phyloP scores from a whole-genome alignment of 2,888 invertebrate genomes.

The Papilio elwesi region DNA sequence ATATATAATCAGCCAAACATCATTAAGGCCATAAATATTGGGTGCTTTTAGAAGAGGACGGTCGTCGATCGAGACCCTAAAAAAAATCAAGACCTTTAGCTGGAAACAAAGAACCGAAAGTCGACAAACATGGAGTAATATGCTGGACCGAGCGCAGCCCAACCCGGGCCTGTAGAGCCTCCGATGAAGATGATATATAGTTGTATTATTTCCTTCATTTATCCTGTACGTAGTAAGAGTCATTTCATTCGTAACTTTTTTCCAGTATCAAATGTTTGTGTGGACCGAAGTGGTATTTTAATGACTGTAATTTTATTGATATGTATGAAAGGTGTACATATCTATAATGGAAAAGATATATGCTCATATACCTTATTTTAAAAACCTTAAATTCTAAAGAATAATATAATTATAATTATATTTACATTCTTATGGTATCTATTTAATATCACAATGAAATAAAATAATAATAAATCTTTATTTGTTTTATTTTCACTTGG shows the following conservation, averaged over 20 bases:
- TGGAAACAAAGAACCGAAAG: too few species aligned
- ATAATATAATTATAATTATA: slow-evolving; percentile 67
- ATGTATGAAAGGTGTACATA: slow-evolving; percentile 72
- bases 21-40: too few species aligned
- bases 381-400: slow-evolving; percentile 59
- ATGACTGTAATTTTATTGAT: slow-evolving; percentile 50
- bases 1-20: too few species aligned
- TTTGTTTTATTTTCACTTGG: slow-evolving; percentile 50
- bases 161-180: too few species aligned
- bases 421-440: slow-evolving; percentile 79
- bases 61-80: too few species aligned
- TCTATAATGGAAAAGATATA: slow-evolving; percentile 66
- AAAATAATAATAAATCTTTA: slow-evolving; percentile 59
- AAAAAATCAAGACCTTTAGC: too few species aligned
- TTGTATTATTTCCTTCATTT: slow-evolving; percentile 15
- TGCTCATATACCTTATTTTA: slow-evolving; percentile 75
- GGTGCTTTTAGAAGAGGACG: too few species aligned
- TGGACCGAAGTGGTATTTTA: slow-evolving; percentile 48
- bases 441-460: slow-evolving; percentile 80
- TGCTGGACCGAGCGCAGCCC: too few species aligned
- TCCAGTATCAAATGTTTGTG: slow-evolving; percentile 22
- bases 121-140: too few species aligned
- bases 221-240: slow-evolving; percentile 38
- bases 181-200: not conserved
- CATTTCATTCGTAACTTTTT: slow-evolving; percentile 37